Conservation (phyloP, 2,113 vertebrate genomes). For the Ariopsis seemanni region DNA sequence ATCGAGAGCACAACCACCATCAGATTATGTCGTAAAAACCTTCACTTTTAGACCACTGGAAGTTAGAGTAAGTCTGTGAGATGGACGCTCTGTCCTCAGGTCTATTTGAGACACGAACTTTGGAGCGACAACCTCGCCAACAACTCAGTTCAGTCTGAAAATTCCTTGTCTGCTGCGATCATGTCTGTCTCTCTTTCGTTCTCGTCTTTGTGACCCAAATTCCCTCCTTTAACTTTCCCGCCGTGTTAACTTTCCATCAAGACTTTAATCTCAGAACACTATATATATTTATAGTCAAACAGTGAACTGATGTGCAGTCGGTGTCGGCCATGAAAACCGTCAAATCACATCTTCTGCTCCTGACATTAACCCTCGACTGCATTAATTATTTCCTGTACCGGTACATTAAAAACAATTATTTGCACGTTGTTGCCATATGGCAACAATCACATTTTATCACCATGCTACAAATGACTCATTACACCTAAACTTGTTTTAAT, state of each 20-base stretch:
- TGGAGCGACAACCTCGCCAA: background rate
- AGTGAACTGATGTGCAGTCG: background rate
- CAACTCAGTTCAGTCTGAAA: background rate
- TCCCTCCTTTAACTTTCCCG: conserved; percentile 21
- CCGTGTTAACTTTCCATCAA: conserved; percentile 28
- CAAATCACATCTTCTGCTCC: background rate
- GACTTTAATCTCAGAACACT: background rate
- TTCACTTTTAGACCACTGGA: background rate
- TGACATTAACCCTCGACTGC: too few species aligned
- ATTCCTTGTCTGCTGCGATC: conserved; percentile 11
- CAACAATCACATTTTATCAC: too few species aligned
- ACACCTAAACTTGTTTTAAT: too few species aligned
- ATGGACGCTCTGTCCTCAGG: background rate
- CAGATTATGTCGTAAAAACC: background rate
- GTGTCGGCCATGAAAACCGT: background rate
- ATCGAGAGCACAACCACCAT: background rate
- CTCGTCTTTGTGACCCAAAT: conserved; percentile 47
- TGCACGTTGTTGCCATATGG: too few species aligned
- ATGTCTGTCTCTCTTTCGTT: conserved; percentile 15
- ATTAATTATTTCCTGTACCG: too few species aligned
- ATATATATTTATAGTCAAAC: background rate
- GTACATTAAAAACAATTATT: too few species aligned
- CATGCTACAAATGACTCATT: too few species aligned
- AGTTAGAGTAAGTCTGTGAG: background rate
- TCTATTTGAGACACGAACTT: background rate